A percentile compares a stretch with the other conserved stretches of the same genome.
Evolutionary conservation across 2,113 vertebrate genomes (phyloP).

Genomic region (Lonchura striata): DNA sequence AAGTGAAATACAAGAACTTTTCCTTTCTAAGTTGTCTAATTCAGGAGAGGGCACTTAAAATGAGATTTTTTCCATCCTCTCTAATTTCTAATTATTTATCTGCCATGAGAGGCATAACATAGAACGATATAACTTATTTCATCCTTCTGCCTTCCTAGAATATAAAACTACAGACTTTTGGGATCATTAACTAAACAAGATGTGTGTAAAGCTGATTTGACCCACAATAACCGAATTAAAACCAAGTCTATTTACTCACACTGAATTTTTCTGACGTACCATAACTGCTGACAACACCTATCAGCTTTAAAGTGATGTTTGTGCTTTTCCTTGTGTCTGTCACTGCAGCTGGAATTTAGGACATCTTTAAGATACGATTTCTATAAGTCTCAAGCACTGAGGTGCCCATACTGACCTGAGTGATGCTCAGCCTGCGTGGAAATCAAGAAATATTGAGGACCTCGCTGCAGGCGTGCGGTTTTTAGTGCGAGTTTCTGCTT

Average conservation of each 20-base stretch:
- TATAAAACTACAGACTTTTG: background rate
- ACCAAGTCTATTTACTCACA: background rate
- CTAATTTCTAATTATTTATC: background rate
- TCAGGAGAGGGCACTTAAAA: background rate
- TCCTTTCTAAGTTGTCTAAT: background rate
- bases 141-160: background rate
- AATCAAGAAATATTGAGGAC: background rate
- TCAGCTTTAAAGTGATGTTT: background rate
- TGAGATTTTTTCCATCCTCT: background rate
- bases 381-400: background rate
- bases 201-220: background rate
- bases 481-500: background rate
- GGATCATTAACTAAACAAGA: background rate
- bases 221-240: background rate
- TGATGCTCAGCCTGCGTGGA: background rate
- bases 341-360: background rate
- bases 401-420: background rate
- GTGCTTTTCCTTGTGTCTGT: background rate
- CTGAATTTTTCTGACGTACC: background rate
- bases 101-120: background rate
- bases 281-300: background rate
- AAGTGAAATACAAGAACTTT: background rate
- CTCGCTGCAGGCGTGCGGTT: accelerated
- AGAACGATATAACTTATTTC: background rate
- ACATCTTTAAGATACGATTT: background rate